Evolutionary conservation across 2,113 vertebrate species (phyloP).

Genomic region (Spermophilus dauricus): DNA sequence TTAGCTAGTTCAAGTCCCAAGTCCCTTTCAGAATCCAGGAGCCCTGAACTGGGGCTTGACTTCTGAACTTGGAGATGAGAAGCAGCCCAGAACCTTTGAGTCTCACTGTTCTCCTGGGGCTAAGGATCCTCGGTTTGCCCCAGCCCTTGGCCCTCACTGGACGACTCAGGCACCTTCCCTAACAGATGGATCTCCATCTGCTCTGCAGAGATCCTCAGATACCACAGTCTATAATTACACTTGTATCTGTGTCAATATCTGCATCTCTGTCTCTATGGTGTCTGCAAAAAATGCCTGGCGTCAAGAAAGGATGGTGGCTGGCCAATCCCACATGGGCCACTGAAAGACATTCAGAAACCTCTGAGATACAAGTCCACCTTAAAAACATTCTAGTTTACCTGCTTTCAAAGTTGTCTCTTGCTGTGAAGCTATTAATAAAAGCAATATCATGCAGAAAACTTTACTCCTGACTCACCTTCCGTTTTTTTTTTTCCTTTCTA

Average conservation of each 20-base stretch:
- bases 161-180: not conserved
- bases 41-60: not conserved
- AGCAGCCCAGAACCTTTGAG: not conserved
- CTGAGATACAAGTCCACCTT: not conserved
- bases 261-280: not conserved
- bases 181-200: conserved; percentile 42
- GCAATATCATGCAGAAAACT: not conserved
- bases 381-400: not conserved
- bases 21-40: not conserved
- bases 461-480: not conserved
- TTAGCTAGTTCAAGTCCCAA: not conserved
- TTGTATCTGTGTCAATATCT: conserved; percentile 5
- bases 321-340: not conserved
- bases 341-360: no score
- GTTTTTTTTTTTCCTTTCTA: not conserved
- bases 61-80: not conserved
- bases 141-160: not conserved
- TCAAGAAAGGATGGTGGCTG: not conserved
- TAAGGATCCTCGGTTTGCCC: not conserved
- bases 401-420: not conserved
- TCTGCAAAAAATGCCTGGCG: not conserved
- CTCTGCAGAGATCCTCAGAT: not conserved
- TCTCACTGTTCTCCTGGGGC: accelerated
- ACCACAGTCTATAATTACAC: not conserved
- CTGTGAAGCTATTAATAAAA: not conserved